Evolutionary conservation across 1,140 invertebrate species (phyloP), one percentile per base, ranked within the genome.

Genomic region (Lepidostoma basale): DNA sequence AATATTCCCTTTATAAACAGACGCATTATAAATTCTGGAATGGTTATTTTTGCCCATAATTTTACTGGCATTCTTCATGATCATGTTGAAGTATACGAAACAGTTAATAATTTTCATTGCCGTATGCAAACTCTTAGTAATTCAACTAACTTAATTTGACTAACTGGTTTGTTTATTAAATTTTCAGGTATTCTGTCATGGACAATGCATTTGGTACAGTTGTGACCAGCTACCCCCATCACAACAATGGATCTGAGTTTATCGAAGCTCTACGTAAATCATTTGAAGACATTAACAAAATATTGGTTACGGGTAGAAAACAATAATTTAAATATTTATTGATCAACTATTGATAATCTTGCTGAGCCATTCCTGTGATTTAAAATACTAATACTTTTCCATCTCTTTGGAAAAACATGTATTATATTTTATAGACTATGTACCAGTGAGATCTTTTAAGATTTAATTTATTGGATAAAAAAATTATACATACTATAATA

Each of bases 161-260:
- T 33, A 33, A 33, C 30, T 6, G 30, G 30, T 33, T 33, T 33
- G 30, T 12, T 33, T 12, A 33, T 73, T 69, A 44, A 68, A 60
- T 64, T 62, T 47, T 30, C 22, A 90, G 89, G 64, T 92, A 92
- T 75, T 86, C 85, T 30, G 92, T 94, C 66, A 87, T 88, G 73
- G 87, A 94, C 67, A 86, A 92, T 67, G 86, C 83, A 70, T 77
- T 94, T 28, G 93, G 94, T n/a, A 86, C 88, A 58, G 85, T 93
- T 52, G 87, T 95, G 1, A 91, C 91, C 0, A 89, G 88, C 69
- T 97, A 96, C 76, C 87, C 87, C 65, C 80, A 85, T 20, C 84
- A 90, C 64, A 86, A 86, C 39, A 85, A 90, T 77, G 91, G 90
- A 36, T 78, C 78, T 6, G 86, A 90, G 47, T 95, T 92, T 76